Conservation (phyloP, 2,888 invertebrate genomes). For the Sisyra terminalis region DNA sequence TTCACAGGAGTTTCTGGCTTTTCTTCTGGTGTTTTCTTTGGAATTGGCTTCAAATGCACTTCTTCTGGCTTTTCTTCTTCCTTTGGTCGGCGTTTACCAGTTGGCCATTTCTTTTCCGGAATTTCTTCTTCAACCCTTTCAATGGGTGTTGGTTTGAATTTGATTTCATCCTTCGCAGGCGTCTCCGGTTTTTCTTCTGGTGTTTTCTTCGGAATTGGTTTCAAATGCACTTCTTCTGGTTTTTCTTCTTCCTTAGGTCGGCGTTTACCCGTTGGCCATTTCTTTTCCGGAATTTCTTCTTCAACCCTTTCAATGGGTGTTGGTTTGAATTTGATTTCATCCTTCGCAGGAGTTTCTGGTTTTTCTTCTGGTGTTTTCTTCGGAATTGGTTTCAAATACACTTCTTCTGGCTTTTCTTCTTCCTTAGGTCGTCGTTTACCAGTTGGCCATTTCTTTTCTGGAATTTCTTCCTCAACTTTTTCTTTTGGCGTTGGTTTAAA, state of each 20-base stretch:
- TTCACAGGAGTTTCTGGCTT: constrained; percentile 20
- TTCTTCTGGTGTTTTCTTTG: constrained; percentile 20
- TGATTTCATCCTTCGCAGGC: constrained; percentile 13
- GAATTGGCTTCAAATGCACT: constrained; percentile 19
- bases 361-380: constrained; percentile 18
- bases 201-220: constrained; percentile 8
- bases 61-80: constrained; percentile 20
- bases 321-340: constrained; percentile 15
- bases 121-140: constrained; percentile 18
- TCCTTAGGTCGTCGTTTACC: constrained; percentile 17
- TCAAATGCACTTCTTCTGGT: constrained; percentile 8
- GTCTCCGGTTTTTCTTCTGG: constrained; percentile 13
- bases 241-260: constrained; percentile 15
- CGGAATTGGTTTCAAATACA: constrained; percentile 12
- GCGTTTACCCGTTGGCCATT: constrained; percentile 17
- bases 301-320: constrained; percentile 15
- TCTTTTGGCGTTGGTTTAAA: constrained; percentile 15
- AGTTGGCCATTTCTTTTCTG: constrained; percentile 20
- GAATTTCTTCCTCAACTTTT: constrained; percentile 15
- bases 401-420: constrained; percentile 15
- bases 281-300: constrained; percentile 13
- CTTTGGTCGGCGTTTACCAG: constrained; percentile 14
- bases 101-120: constrained; percentile 17
- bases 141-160: constrained; percentile 3
- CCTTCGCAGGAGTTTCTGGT: constrained; percentile 13